A percentile compares a stretch with the other conserved stretches of the same genome.
phyloP scores from a whole-genome alignment of 2,113 vertebrate genomes.

The Galeopterus variegatus region DNA sequence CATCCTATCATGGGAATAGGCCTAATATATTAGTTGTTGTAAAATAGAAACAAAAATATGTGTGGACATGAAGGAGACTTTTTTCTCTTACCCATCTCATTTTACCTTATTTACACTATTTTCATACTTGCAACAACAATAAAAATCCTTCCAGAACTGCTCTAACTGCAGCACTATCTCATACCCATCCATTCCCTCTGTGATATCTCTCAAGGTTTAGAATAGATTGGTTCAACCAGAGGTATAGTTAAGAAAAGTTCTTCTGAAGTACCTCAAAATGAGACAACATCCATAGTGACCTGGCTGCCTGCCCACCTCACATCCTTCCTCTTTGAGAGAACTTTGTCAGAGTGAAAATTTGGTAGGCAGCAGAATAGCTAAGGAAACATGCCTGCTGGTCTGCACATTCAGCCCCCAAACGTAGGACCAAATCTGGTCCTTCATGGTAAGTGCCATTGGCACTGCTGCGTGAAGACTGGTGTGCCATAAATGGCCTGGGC shows the following conservation, averaged over 20 bases:
- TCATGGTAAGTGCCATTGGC: fast-evolving
- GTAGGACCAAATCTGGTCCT: background rate
- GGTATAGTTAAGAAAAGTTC: background rate
- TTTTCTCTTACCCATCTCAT: background rate
- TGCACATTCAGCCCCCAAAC: background rate
- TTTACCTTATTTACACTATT: background rate
- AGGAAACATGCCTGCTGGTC: background rate
- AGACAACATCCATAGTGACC: background rate
- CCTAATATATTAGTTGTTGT: background rate
- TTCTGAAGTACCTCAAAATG: background rate
- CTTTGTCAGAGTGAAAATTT: background rate
- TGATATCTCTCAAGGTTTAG: background rate
- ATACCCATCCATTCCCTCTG: background rate
- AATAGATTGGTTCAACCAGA: background rate
- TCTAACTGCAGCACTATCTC: background rate
- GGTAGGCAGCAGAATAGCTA: background rate
- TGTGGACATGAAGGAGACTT: background rate
- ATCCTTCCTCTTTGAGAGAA: background rate
- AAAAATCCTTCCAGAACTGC: background rate
- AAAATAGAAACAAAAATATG: conserved; percentile 6
- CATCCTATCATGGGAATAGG: background rate
- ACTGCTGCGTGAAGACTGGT: background rate
- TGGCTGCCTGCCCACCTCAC: background rate
- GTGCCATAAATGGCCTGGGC: background rate
- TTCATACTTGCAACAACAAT: background rate